phyloP scores from a whole-genome alignment of 2,797 vertebrate species.

The Acridotheres tristis region DNA sequence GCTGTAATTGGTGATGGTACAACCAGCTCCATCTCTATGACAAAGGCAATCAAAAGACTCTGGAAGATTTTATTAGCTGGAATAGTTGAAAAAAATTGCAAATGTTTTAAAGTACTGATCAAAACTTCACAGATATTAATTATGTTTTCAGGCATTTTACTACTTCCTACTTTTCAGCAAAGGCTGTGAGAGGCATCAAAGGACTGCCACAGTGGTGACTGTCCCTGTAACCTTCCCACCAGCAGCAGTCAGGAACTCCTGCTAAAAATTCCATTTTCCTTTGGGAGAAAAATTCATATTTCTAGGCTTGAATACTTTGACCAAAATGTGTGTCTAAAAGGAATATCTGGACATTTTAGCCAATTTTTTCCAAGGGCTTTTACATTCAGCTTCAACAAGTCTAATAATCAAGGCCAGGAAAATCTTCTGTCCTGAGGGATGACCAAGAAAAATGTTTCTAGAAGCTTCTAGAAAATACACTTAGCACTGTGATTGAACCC shows the following conservation, averaged over 20 bases:
- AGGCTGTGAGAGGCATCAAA: conserved; percentile 3
- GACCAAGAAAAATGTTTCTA: conserved; percentile 30
- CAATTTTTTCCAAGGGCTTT: neutral
- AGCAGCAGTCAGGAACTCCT: conserved; percentile 16
- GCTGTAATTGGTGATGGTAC: neutral
- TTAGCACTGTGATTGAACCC: conserved; percentile 13
- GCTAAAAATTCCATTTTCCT: neutral
- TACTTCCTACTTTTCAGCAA: conserved; percentile 23
- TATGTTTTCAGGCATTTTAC: conserved; percentile 12
- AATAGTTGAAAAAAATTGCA: neutral
- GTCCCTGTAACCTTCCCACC: neutral
- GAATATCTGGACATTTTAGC: neutral
- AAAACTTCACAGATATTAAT: conserved; percentile 1
- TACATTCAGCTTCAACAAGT: neutral
- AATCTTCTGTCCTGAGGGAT: neutral
- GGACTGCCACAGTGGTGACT: neutral
- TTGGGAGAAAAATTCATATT: neutral
- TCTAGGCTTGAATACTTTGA: neutral
- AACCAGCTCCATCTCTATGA: neutral
- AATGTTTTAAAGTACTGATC: neutral
- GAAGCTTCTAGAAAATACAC: conserved; percentile 13
- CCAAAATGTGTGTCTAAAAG: neutral
- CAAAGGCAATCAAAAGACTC: neutral
- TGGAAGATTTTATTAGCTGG: neutral
- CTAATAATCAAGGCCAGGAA: neutral